Conservation (phyloP, 2,888 invertebrate genomes). For the Strigamia maritima region DNA sequence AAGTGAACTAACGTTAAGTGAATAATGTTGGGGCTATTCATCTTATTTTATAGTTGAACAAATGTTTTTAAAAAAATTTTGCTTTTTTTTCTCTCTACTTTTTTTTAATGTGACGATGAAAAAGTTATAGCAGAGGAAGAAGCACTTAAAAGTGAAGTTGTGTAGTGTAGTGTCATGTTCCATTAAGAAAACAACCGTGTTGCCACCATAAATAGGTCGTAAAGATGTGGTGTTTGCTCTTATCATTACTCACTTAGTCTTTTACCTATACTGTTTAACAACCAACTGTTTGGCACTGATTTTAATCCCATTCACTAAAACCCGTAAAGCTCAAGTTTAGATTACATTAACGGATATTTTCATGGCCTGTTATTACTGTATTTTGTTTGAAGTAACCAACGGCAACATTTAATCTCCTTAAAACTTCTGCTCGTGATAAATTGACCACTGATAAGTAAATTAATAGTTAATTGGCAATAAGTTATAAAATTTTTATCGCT, state of each 20-base stretch:
- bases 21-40: slow-evolving; percentile 31
- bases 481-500: background rate
- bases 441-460: background rate
- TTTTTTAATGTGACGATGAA: slow-evolving; percentile 9
- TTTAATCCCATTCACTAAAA: slow-evolving; percentile 25
- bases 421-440: background rate
- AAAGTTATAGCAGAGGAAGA: slow-evolving; percentile 26
- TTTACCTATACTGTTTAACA: slow-evolving; percentile 18
- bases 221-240: slow-evolving; percentile 32
- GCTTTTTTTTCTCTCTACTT: background rate
- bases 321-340: background rate
- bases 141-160: slow-evolving; percentile 30
- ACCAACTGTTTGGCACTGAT: slow-evolving; percentile 11
- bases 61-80: background rate
- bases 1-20: slow-evolving; percentile 35
- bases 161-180: slow-evolving; percentile 34
- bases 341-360: background rate
- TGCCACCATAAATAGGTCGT: slow-evolving; percentile 32
- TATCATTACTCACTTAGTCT: slow-evolving; percentile 34
- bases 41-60: slow-evolving; percentile 32
- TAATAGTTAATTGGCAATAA: background rate
- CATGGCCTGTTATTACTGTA: background rate
- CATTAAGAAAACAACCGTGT: slow-evolving; percentile 34
- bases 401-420: background rate
- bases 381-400: background rate